phyloP scores from a whole-genome alignment of 2,797 vertebrate species.

The Nyctalus aviator region DNA sequence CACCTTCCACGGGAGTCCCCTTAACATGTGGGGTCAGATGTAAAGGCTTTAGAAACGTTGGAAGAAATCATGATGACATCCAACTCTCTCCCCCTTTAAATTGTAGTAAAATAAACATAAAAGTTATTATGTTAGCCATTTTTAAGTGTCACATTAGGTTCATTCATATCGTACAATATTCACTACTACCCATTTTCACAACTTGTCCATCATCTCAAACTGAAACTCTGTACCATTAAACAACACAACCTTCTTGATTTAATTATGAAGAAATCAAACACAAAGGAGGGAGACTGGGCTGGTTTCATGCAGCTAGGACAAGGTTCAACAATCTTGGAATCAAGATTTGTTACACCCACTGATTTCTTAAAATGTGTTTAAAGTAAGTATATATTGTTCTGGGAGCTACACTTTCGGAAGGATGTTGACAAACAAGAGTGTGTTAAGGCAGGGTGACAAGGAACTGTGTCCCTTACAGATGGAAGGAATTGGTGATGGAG shows the following conservation, averaged over 20 bases:
- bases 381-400: neutral
- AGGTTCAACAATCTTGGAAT: neutral
- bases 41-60: neutral
- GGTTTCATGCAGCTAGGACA: neutral
- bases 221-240: neutral
- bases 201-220: neutral
- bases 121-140: neutral
- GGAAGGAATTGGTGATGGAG: neutral
- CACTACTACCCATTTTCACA: neutral
- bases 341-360: neutral
- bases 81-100: neutral
- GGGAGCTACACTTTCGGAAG: neutral
- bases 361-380: slow-evolving; percentile 23
- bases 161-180: neutral
- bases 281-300: neutral
- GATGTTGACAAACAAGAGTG: neutral
- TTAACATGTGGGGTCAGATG: neutral
- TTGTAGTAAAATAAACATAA: neutral
- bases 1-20: neutral
- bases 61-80: neutral
- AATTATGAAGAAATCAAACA: neutral
- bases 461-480: neutral
- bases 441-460: neutral
- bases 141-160: neutral
- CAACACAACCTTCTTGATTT: neutral